Conservation (phyloP, 2,113 vertebrate species). For the Spilogale gracilis region DNA sequence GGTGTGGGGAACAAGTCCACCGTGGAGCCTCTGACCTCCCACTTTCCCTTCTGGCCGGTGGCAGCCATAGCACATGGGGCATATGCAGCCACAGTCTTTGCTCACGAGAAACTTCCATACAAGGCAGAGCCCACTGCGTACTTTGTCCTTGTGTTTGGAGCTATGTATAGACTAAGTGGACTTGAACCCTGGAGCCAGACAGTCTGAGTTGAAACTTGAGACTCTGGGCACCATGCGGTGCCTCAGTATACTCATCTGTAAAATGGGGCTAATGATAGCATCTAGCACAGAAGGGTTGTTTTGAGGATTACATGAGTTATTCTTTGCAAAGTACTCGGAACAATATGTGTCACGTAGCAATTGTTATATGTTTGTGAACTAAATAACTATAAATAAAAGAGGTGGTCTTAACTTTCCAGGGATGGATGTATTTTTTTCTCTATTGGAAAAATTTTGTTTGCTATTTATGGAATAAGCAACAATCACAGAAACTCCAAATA, state of each 20-base stretch:
- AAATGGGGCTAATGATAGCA: not conserved
- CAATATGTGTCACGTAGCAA: not conserved
- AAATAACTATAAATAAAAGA: not conserved
- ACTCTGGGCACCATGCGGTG: not conserved
- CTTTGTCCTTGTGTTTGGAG: not conserved
- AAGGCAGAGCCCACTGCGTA: not conserved
- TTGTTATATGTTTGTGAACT: not conserved
- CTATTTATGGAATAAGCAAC: not conserved
- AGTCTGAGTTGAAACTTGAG: not conserved
- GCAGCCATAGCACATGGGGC: not conserved
- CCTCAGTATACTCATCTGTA: not conserved
- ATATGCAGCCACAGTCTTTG: constrained; percentile 63
- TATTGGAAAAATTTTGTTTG: not conserved
- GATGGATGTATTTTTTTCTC: not conserved
- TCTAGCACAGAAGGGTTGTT: not conserved
- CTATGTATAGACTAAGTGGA: not conserved
- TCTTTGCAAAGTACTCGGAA: not conserved
- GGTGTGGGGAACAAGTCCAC: constrained; percentile 18
- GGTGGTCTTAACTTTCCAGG: not conserved
- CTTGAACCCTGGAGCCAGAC: not conserved
- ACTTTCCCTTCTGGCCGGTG: constrained; percentile 34
- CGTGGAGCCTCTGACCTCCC: constrained; percentile 13
- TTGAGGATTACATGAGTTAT: not conserved
- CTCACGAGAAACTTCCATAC: constrained; percentile 65
- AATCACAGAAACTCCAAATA: not conserved